A percentile compares a stretch with the other conserved stretches of the same genome.
Conservation (phyloP, 1,140 invertebrate species). For the Neomicropteryx cornuta region DNA sequence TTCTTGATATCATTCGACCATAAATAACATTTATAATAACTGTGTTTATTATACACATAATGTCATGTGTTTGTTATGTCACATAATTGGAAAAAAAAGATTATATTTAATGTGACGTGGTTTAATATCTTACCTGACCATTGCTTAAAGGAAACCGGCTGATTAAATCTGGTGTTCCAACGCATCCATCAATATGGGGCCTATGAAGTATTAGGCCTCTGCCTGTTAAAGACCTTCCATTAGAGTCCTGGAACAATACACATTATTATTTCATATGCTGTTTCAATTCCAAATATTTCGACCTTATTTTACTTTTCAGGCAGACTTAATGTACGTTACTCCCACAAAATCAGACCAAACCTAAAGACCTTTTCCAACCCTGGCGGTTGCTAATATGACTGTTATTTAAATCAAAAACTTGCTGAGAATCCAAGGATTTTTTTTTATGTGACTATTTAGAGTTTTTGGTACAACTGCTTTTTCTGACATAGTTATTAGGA, state of each 20-base stretch:
- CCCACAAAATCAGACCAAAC: slow-evolving; percentile 3
- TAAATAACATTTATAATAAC: no score
- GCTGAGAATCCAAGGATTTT: neutral
- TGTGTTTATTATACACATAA: no score
- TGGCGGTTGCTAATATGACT: neutral
- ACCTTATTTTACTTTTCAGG: neutral
- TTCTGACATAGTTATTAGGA: no score
- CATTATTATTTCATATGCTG: neutral
- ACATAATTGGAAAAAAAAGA: no score
- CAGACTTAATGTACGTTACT: neutral
- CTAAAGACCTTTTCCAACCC: slow-evolving; percentile 1
- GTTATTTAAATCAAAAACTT: neutral
- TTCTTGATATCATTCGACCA: no score
- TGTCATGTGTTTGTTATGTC: no score
- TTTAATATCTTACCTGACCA: slow-evolving; percentile 13
- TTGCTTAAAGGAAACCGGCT: slow-evolving; percentile 9
- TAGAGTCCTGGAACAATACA: slow-evolving; percentile 8
- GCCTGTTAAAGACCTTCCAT: slow-evolving; percentile 11
- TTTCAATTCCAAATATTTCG: neutral
- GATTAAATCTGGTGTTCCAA: slow-evolving; percentile 7
- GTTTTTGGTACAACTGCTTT: neutral
- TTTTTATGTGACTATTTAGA: neutral
- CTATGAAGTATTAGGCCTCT: slow-evolving; percentile 12
- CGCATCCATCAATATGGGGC: slow-evolving; percentile 11
- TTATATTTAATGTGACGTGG: no score